Conservation (phyloP, 2,797 vertebrate species). For the Geotrypetes seraphini region DNA sequence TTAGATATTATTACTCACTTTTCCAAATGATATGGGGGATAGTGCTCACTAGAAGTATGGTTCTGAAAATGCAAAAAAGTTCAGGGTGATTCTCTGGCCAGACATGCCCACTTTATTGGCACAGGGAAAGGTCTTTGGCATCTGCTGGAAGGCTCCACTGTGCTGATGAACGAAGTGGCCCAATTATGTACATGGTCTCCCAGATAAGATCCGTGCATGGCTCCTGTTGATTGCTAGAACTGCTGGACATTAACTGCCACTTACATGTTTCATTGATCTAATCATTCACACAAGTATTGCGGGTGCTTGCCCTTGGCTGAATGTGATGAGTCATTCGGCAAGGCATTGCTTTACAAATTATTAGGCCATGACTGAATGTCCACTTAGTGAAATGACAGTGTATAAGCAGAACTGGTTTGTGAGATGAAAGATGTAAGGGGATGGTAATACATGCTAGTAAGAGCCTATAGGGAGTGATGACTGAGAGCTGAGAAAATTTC, state of each 20-base stretch:
- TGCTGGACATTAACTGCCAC: not conserved
- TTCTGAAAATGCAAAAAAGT: too few species aligned
- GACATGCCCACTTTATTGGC: too few species aligned
- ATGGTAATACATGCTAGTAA: too few species aligned
- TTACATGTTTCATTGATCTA: slow-evolving; percentile 11
- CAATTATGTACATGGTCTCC: slow-evolving; percentile 16
- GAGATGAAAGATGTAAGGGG: not conserved
- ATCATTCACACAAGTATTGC: slow-evolving; percentile 33
- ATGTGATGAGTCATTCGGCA: not conserved
- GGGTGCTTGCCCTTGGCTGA: slow-evolving; percentile 19
- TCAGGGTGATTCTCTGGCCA: too few species aligned
- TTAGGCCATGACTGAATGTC: slow-evolving; percentile 17
- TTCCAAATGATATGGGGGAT: too few species aligned
- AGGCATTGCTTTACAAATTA: slow-evolving; percentile 24
- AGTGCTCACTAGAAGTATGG: too few species aligned
- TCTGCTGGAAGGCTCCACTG: too few species aligned
- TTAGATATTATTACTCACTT: too few species aligned
- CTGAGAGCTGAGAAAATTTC: too few species aligned
- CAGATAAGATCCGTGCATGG: slow-evolving; percentile 3
- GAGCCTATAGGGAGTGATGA: too few species aligned
- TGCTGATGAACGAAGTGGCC: slow-evolving; percentile 29
- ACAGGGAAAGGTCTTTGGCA: too few species aligned
- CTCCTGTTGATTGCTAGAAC: not conserved
- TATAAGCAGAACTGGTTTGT: slow-evolving; percentile 3
- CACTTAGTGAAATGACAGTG: slow-evolving; percentile 32